Base-by-base conservation (phyloP, 2,113 vertebrate species). In the Elgaria multicarinata region DNA sequence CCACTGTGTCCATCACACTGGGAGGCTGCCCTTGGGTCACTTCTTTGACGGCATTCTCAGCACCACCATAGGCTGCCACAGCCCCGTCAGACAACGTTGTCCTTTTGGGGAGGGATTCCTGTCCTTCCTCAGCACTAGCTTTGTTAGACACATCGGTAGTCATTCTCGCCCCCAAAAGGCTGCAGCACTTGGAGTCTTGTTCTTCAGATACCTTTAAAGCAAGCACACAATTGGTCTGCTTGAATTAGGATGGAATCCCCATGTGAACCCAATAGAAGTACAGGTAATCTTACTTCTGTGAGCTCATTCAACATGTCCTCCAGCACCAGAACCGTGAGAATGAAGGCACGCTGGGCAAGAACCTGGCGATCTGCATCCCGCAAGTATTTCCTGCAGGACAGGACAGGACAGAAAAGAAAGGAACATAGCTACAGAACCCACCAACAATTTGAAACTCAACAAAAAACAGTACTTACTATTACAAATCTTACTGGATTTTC, bases 291-390 rank as follows among this genome's bases (percentile, higher is more conserved):
- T 95, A 99, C 99, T 98, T 98, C 98, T 0, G 98, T 97, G 90
- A 99, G 98, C 93, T 98, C 98, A 85, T 97, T 98, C 95, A 99
- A 98, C 2, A 98, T 98, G 96, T 99, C 99, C 96, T 99, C 99
- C 96, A 99, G 95, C 92, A 99, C 99, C 95, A 98, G 99, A 94
- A 99, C 98, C 93, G 98, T 99, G 95, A 99, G 98, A 97, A 99
- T 97, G 95, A 98, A 99, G 91, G 99, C 99, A 95, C 98, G 97
- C 91, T 99, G 98, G 46, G 99, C 98, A 98, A 99, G 97, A 85
- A 98, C 98, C 91, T 99, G 99, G 81, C 99, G 99, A 97, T 99
- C 99, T 83, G 98, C 99, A 99, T 99, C 99, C 92, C 99, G 97
- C 92, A 99, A 96, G 95, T 99, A 99, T 92, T 99, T 99, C 97